phyloP scores from a whole-genome alignment of 2,888 invertebrate species.

The Macropis europaea region DNA sequence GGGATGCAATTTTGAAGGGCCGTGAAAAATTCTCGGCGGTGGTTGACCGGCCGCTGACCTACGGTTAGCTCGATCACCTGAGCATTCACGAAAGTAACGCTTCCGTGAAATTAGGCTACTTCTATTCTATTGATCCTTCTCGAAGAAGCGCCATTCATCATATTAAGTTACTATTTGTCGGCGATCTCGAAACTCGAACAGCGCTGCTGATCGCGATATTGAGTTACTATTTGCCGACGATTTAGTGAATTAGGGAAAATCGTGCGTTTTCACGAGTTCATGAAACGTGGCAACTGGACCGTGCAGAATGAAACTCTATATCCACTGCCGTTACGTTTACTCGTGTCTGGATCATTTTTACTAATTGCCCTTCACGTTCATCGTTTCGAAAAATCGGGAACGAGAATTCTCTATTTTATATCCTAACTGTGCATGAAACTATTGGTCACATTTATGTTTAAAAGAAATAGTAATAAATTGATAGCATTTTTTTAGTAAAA shows the following conservation, averaged over 20 bases:
- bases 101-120: conserved; percentile 62
- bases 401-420: too few species aligned
- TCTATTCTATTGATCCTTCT: conserved; percentile 35
- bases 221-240: conserved; percentile 58
- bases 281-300: conserved; percentile 31
- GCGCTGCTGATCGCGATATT: conserved; percentile 47
- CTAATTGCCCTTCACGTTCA: conserved; percentile 9
- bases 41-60: conserved; percentile 50
- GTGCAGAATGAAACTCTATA: conserved; percentile 56
- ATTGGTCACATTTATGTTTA: too few species aligned
- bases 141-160: conserved; percentile 22
- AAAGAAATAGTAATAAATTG: too few species aligned
- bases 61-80: conserved; percentile 19
- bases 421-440: too few species aligned
- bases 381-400: not conserved
- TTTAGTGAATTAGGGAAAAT: conserved; percentile 52
- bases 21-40: not conserved
- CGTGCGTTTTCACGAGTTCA: conserved; percentile 21
- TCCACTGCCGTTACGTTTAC: conserved; percentile 42
- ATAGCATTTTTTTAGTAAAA: too few species aligned
- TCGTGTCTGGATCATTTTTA: not conserved
- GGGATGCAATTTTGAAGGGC: not conserved
- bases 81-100: conserved; percentile 60
- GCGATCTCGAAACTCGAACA: conserved; percentile 33
- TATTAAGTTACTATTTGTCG: conserved; percentile 59